Base-by-base conservation (phyloP, 2,888 invertebrate genomes). In the Lepidonotus clava region DNA sequence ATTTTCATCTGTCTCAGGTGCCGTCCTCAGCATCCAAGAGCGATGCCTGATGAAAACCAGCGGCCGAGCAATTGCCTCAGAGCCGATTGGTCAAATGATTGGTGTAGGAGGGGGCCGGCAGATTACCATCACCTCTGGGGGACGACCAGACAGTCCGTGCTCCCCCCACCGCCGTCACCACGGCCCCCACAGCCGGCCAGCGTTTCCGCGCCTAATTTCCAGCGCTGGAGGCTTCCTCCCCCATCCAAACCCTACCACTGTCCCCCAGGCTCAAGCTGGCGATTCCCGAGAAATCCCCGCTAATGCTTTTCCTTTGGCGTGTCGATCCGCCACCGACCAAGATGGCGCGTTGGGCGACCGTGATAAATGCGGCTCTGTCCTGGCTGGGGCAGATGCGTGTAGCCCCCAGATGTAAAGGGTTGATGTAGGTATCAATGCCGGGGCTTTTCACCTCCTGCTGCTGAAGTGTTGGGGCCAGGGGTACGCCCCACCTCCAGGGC, bases 401-500 rank as follows among this genome's bases (percentile, higher is more conserved):
- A 14, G 18, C 34, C 71, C 36, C 21, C 5, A 71, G 71, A 34
- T 71, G 71, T 71, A 34, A 71, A 38, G 71, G 0, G 34, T 14
- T 36, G 71, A 71, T 71, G 71, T 71, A 71, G 71, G 71, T 71
- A 71, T 71, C 71, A 71, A 71, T 71, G 38, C n/a, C 36, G 28
- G 38, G 36, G 36, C 66, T 38, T 71, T 38, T 71, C n/a, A n/a
- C n/a, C n/a, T n/a, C n/a, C n/a, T n/a, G n/a, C n/a, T n/a, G n/a
- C n/a, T n/a, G n/a, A n/a, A n/a, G n/a, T n/a, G n/a, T n/a, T n/a
- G n/a, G n/a, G n/a, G n/a, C n/a, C n/a, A n/a, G n/a, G n/a, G n/a
- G n/a, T n/a, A n/a, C n/a, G n/a, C n/a, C n/a, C n/a, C n/a, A n/a
- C n/a, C n/a, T n/a, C n/a, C n/a, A n/a, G n/a, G n/a, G n/a, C n/a